Base-by-base conservation (phyloP, 2,797 vertebrate genomes). In the Argentina silus region DNA sequence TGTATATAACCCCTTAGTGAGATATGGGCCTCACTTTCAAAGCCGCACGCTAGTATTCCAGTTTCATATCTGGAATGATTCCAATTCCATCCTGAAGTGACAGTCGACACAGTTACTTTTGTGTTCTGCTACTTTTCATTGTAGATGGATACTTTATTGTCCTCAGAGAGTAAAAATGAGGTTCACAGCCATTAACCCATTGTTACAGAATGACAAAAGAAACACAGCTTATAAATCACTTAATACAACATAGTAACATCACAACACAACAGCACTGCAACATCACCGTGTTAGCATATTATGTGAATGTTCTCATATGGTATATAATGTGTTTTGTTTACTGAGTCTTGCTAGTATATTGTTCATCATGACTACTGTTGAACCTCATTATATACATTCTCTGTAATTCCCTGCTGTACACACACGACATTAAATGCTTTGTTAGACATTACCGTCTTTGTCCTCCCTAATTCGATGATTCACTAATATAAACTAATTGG, bases 361-460 rank as follows among this genome's bases (percentile, higher is more conserved):
- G 61, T 42, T 15, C 15, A 6, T 6, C 42, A 19, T 9, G 5
- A 8, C 19, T 48, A 12, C 0, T 65, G 43, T 36, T 36, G 27
- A 36, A 3, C 17, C 36, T 61, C 21, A 14, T 48, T 65, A 19
- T 45, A 11, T 65, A 21, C 10, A 6, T 5, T 48, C 8, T 48
- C 11, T 21, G 44, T 47, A 65, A 21, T 65, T 45, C 17, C 2
- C 43, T 48, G 5, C 43, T 48, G 63, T 21, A 14, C 9, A 44
- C 42, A 59, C 36, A n/a, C 59, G 53, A 17, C 36, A n/a, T 14
- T 44, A 70, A 10, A 55, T 45, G n/a, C 10, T n/a, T 11, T 12
- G 47, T 51, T 60, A 51, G 50, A 27, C 66, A 59, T 65, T 77
- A 75, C 69, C 27, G 64, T 50, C 27, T 56, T 15, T 17, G 14